A percentile compares a stretch with the other conserved stretches of the same genome.
Evolutionary conservation across 1,140 invertebrate genomes (phyloP).

Genomic region (Habropoda laboriosa): DNA sequence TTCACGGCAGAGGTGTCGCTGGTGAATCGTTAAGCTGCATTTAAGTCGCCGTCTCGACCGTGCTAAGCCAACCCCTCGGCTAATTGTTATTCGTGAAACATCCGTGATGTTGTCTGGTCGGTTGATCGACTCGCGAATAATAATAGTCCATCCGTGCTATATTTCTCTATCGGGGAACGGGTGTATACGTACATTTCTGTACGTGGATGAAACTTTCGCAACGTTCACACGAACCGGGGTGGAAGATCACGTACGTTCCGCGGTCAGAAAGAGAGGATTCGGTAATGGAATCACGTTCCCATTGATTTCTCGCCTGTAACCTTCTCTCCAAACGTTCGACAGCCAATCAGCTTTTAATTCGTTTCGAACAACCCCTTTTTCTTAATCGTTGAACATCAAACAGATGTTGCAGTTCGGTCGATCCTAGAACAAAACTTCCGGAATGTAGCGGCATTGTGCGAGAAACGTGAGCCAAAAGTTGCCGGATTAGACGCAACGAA

Average conservation of each 20-base stretch:
- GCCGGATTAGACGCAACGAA: conserved; percentile 30
- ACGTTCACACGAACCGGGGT: neutral
- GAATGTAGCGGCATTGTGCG: no score
- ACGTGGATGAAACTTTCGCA: neutral
- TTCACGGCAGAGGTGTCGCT: conserved; percentile 17
- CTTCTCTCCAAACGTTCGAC: no score
- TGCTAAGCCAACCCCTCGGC: conserved; percentile 19
- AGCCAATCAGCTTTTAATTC: no score
- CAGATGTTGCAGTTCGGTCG: no score
- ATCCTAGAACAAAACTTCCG: no score
- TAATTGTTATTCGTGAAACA: conserved; percentile 64
- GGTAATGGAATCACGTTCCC: conserved; percentile 55
- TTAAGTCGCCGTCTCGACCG: conserved; percentile 33
- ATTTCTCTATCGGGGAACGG: conserved; percentile 6
- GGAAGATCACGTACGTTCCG: neutral
- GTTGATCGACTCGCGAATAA: conserved; percentile 62
- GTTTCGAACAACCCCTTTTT: no score
- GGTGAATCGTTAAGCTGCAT: conserved; percentile 51
- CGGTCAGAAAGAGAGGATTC: conserved; percentile 24
- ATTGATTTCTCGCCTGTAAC: conserved; percentile 47
- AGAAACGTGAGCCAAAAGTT: no score
- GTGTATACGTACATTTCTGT: neutral
- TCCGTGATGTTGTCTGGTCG: conserved; percentile 53
- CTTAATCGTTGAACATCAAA: no score
- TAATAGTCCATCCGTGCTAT: conserved; percentile 42